A percentile compares a stretch with the other conserved stretches of the same genome.
phyloP scores from a whole-genome alignment of 2,888 invertebrate genomes.

The Rhimphoctona megacephalus region DNA sequence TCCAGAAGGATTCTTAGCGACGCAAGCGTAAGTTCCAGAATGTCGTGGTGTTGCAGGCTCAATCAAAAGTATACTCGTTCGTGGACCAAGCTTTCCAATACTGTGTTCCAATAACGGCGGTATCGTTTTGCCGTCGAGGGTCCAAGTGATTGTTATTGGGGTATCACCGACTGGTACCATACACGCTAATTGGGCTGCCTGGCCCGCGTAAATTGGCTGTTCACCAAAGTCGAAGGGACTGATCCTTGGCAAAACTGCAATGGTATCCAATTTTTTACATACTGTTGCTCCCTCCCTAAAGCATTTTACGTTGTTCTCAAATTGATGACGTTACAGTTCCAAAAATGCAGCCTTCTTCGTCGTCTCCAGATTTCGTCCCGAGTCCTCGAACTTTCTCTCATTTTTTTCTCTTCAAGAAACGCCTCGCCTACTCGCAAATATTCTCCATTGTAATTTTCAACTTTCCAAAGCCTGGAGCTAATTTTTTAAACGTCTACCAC shows the following conservation, averaged over 20 bases:
- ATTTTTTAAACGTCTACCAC: too few relatives aligned
- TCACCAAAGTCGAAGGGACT: conserved; percentile 93
- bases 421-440: background rate
- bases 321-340: background rate
- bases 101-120: conserved; percentile 81
- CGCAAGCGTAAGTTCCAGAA: conserved; percentile 87
- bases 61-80: conserved; percentile 84
- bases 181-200: conserved; percentile 91
- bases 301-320: conserved; percentile 1
- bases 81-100: conserved; percentile 81
- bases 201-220: conserved; percentile 91
- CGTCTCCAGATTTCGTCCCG: background rate
- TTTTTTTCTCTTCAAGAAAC: background rate
- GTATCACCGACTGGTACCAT: conserved; percentile 88
- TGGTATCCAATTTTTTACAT: conserved; percentile 39
- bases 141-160: conserved; percentile 87
- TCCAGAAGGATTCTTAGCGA: conserved; percentile 87
- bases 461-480: background rate
- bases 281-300: background rate
- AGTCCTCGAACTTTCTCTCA: background rate
- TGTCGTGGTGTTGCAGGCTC: conserved; percentile 85
- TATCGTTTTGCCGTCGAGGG: conserved; percentile 85
- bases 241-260: conserved; percentile 93
- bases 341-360: background rate
- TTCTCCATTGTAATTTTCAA: background rate